Percentiles rank a stretch among this genome's conserved stretches.
Evolutionary conservation across 2,113 vertebrate species (phyloP).

Genomic region (Scatophagus argus): DNA sequence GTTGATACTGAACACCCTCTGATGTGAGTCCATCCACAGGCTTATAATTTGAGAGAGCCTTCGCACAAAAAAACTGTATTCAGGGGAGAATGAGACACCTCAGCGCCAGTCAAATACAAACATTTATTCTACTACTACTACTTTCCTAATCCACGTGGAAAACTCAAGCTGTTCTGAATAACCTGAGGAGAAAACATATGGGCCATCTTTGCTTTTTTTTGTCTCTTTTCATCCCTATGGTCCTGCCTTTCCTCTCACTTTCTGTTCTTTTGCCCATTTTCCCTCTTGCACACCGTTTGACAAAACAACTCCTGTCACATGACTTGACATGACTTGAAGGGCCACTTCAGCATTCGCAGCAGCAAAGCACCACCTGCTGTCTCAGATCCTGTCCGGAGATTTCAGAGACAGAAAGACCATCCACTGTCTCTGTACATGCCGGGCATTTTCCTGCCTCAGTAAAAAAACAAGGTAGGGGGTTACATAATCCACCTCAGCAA

Average conservation of each 20-base stretch:
- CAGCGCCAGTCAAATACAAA: not conserved
- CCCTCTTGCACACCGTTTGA: constrained; percentile 16
- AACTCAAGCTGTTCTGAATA: not conserved
- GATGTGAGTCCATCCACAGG: not conserved
- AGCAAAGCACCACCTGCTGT: constrained; percentile 61
- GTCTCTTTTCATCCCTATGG: not conserved
- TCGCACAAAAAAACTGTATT: not conserved
- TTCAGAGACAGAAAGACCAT: constrained; percentile 9
- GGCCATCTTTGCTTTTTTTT: not conserved
- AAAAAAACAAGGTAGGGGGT: constrained; percentile 9
- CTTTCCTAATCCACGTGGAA: not conserved
- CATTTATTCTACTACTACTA: not conserved
- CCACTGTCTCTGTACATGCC: constrained; percentile 41
- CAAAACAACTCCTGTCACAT: constrained; percentile 40
- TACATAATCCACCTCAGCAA: constrained; percentile 45
- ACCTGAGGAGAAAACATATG: not conserved
- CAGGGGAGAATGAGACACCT: not conserved
- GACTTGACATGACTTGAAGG: constrained; percentile 33
- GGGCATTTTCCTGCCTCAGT: constrained; percentile 37
- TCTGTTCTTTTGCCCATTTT: not conserved
- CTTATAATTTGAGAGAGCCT: not conserved
- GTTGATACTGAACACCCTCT: not conserved
- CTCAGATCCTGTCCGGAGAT: constrained; percentile 34
- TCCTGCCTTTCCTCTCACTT: not conserved
- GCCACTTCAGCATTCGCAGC: constrained; percentile 34